phyloP scores from a whole-genome alignment of 2,888 invertebrate species.

The Leptopilina syphax region DNA sequence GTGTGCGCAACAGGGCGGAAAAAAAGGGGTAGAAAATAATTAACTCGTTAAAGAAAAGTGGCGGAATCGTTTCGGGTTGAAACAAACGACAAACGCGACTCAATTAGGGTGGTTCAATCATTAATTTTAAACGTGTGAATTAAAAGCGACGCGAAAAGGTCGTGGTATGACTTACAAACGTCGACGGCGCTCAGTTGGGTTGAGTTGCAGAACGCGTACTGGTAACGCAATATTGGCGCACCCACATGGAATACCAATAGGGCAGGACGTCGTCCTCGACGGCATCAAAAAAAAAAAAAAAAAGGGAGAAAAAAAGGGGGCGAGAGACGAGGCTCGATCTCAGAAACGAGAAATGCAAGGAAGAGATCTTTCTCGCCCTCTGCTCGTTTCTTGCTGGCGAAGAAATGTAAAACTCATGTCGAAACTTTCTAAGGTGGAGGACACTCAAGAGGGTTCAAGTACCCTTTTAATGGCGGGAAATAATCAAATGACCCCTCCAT shows the following conservation, averaged over 20 bases:
- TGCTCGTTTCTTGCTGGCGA: conserved; percentile 44
- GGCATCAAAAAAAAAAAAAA: conserved; percentile 44
- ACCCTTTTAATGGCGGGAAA: conserved; percentile 40
- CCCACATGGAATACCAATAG: conserved; percentile 73
- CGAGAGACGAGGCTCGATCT: conserved; percentile 51
- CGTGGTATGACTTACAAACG: conserved; percentile 70
- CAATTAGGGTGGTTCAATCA: conserved; percentile 52
- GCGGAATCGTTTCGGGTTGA: conserved; percentile 10
- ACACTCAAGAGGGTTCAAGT: conserved; percentile 35
- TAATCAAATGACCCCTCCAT: conserved; percentile 30
- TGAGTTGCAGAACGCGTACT: conserved; percentile 73
- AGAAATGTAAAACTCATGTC: conserved; percentile 73
- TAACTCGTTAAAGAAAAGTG: conserved; percentile 4
- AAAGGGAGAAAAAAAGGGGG: conserved; percentile 38
- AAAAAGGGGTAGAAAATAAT: conserved; percentile 14
- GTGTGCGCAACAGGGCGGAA: not conserved
- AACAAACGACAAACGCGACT: conserved; percentile 34
- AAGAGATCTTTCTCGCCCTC: conserved; percentile 32
- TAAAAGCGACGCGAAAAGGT: conserved; percentile 65
- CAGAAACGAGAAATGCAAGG: conserved; percentile 44
- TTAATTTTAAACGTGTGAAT: conserved; percentile 70
- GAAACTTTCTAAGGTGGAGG: conserved; percentile 66
- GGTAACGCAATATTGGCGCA: conserved; percentile 76
- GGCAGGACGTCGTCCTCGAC: conserved; percentile 54
- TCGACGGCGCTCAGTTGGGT: conserved; percentile 60